phyloP scores from a whole-genome alignment of 2,888 invertebrate species.

The Lepidocyrtoides sp. region DNA sequence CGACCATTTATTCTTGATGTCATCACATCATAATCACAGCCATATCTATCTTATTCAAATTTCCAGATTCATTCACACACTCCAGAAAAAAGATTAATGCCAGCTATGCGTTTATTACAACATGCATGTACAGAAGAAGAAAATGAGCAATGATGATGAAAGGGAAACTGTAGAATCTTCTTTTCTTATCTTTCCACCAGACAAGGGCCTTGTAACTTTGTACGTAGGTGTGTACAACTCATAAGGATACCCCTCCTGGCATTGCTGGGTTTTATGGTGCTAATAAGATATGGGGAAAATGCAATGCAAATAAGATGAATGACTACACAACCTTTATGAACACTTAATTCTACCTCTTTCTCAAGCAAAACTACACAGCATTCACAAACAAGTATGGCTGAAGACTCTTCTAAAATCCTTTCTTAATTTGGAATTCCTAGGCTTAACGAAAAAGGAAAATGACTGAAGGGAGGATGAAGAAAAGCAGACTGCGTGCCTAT shows the following conservation, averaged over 20 bases:
- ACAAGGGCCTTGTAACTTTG: background rate
- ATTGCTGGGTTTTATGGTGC: background rate
- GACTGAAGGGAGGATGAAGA: slow-evolving; percentile 28
- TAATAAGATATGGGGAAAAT: slow-evolving; percentile 23
- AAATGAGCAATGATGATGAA: too few species aligned
- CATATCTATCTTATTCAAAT: slow-evolving; percentile 6
- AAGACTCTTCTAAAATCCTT: slow-evolving; percentile 7
- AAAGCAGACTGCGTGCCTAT: slow-evolving; percentile 4
- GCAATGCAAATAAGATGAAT: slow-evolving; percentile 43
- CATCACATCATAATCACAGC: slow-evolving; percentile 43
- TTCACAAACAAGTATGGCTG: slow-evolving; percentile 1
- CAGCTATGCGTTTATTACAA: background rate
- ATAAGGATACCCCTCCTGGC: background rate
- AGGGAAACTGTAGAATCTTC: background rate
- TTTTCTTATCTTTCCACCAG: slow-evolving; percentile 26
- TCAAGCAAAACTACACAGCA: background rate
- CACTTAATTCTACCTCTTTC: slow-evolving; percentile 11
- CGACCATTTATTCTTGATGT: slow-evolving; percentile 66
- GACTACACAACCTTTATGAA: background rate
- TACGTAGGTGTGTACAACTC: background rate
- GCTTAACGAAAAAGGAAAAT: background rate
- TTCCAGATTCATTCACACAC: slow-evolving; percentile 28
- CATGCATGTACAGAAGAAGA: background rate
- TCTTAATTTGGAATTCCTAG: slow-evolving; percentile 48
- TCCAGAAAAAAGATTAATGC: background rate